Conservation (phyloP, 2,888 invertebrate species). For the Perithous albicinctus region DNA sequence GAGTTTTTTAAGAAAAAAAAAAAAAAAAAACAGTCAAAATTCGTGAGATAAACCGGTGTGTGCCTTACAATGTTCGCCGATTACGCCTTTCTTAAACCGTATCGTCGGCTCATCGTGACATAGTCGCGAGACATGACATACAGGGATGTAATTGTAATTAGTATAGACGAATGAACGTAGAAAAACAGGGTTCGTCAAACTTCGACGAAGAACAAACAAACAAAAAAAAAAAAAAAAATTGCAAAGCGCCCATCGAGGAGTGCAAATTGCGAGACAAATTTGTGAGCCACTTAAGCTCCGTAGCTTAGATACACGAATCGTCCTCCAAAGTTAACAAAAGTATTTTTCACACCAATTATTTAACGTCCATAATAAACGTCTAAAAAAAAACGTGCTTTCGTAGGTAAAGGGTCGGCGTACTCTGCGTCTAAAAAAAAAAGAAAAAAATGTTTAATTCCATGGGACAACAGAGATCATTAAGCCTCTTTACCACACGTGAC, state of each 20-base stretch:
- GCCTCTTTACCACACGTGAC: slow-evolving; percentile 69
- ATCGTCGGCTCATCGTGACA: slow-evolving; percentile 31
- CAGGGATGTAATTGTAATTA: slow-evolving; percentile 60
- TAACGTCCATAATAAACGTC: slow-evolving; percentile 53
- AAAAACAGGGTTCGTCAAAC: slow-evolving; percentile 33
- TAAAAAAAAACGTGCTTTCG: slow-evolving; percentile 45
- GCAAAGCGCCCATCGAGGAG: slow-evolving; percentile 9
- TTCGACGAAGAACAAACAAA: slow-evolving; percentile 1
- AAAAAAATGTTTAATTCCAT: slow-evolving; percentile 1
- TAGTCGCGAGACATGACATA: slow-evolving; percentile 43
- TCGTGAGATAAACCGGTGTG: slow-evolving; percentile 49
- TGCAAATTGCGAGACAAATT: slow-evolving; percentile 28
- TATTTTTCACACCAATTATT: slow-evolving; percentile 67
- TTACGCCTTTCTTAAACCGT: slow-evolving; percentile 67
- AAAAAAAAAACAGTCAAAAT: slow-evolving; percentile 1
- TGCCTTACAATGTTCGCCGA: slow-evolving; percentile 59
- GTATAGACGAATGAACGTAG: slow-evolving; percentile 29
- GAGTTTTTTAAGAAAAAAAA: background rate
- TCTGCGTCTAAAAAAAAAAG: slow-evolving; percentile 41
- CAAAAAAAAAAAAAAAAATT: background rate
- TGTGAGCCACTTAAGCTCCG: slow-evolving; percentile 41
- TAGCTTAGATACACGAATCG: slow-evolving; percentile 59
- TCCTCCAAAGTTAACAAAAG: slow-evolving; percentile 69
- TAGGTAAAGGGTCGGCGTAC: slow-evolving; percentile 10
- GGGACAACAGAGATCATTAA: slow-evolving; percentile 63